These are phyloP conservation scores for Metalampra italica DNA, from an alignment of 2,888 invertebrate species.

Conservation along the genomic window DNA sequence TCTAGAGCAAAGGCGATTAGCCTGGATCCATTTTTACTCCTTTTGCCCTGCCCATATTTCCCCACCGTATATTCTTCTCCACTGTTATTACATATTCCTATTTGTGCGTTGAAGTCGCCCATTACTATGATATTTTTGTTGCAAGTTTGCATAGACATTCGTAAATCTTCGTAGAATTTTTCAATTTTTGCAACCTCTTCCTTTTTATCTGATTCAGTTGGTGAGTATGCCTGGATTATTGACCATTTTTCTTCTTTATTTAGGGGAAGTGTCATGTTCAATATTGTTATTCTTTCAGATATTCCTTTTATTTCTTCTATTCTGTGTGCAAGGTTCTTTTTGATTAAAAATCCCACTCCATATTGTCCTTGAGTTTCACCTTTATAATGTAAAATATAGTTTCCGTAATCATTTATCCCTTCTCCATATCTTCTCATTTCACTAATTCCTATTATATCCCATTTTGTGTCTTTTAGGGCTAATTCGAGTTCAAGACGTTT, in stretches of 20 bases:
- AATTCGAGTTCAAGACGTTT: constrained; percentile 14
- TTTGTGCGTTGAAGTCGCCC: constrained; percentile 19
- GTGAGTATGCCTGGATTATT: constrained; percentile 22
- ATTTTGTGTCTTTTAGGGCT: constrained; percentile 13
- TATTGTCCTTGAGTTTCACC: constrained; percentile 20
- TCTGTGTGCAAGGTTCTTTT: constrained; percentile 11
- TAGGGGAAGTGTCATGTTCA: constrained; percentile 12
- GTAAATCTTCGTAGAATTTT: constrained; percentile 15
- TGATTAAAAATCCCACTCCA: constrained; percentile 22
- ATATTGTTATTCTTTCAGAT: constrained; percentile 18
- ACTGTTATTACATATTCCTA: constrained; percentile 7
- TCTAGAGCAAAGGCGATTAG: constrained; percentile 14
- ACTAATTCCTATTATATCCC: constrained; percentile 21
- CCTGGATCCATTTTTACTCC: constrained; percentile 17
- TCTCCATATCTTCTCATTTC: constrained; percentile 22
- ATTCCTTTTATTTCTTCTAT: constrained; percentile 20
- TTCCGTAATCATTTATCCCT: constrained; percentile 17
- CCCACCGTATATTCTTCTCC: constrained; percentile 17
- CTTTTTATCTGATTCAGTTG: constrained; percentile 18
- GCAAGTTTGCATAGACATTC: constrained; percentile 8
- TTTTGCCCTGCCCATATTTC: constrained; percentile 14
- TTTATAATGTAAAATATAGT: constrained; percentile 18
- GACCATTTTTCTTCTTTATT: constrained; percentile 15
- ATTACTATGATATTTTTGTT: constrained; percentile 13
- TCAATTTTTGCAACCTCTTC: constrained; percentile 16